Percentiles rank a stretch among this genome's conserved stretches.
Evolutionary conservation across 2,888 invertebrate species (phyloP).

Genomic region (Lepidochrysops patricia): DNA sequence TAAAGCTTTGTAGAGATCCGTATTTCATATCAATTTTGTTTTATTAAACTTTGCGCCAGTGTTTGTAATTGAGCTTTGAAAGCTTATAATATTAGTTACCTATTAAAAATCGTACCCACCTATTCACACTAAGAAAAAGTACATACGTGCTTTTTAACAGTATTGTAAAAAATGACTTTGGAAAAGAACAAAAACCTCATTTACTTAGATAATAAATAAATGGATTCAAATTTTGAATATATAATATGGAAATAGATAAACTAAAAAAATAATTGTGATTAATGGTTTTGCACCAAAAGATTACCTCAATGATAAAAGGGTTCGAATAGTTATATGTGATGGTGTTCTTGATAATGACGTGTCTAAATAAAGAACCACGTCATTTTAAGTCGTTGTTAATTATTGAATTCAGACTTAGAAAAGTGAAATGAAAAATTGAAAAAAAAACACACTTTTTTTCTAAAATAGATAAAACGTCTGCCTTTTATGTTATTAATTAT

Average conservation of each 20-base stretch:
- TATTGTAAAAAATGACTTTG: not conserved
- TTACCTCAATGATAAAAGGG: not conserved
- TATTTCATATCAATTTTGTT: not conserved
- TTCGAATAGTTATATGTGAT: not conserved
- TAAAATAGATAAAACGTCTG: no score
- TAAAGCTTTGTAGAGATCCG: not conserved
- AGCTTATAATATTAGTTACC: no score
- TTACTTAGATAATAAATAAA: not conserved
- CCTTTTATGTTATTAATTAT: no score
- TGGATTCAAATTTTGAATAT: no score
- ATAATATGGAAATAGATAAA: not conserved
- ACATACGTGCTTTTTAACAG: not conserved
- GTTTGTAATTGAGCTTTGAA: not conserved
- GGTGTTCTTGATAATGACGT: not conserved
- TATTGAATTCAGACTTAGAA: no score
- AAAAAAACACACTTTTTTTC: no score
- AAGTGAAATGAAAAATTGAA: no score
- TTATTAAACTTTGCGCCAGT: not conserved
- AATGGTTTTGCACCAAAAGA: not conserved
- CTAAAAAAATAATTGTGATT: constrained; percentile 6
- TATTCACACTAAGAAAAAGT: no score
- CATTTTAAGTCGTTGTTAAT: no score
- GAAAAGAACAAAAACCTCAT: not conserved
- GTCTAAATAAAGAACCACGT: no score
- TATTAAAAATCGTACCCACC: no score